Base-by-base conservation (phyloP, 2,113 vertebrate species). In the Chamaea fasciata region DNA sequence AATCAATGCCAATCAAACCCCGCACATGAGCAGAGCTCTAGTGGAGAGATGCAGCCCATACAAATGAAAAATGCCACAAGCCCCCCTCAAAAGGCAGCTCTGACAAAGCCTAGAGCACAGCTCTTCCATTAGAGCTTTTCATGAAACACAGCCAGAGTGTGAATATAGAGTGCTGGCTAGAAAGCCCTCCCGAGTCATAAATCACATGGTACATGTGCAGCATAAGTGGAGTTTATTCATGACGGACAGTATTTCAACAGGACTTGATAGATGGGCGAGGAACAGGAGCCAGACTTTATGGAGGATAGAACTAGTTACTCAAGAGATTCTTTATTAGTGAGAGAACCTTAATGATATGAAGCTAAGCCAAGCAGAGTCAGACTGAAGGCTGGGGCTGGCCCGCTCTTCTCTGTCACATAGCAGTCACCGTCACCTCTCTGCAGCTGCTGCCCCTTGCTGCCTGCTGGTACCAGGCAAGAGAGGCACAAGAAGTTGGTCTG, bases 1-100 rank as follows among this genome's bases (percentile, higher is more conserved):
- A 94, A 97, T 97, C 95, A 94, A 91, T 96, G 96, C 94, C 93
- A 96, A 96, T 97, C 95, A 96, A 96, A 93, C 71, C 73, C 90
- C 3, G 88, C 93, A 97, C 93, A 93, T 57, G 90, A 97, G 88
- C 93, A 81, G 88, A 96, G 93, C 95, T 96, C 88, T 93, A 95
- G 90, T 60, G 88, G 90, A 92, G 95, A 94, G 93, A 94, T 90
- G 95, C 79, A 92, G 93, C 77, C 93, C 95, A 96, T 95, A 97
- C 94, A 97, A 96, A 97, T 95, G 95, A 96, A 96, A 97, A 97
- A 96, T 92, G 80, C 85, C 65, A 87, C 1, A 0, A 95, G 90
- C 76, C 83, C 92, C 90, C 64, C 88, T 90, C 52, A 41, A 93
- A 96, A 96, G 92, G 90, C 92, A 95, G 92, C 57, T 57, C 83